These are phyloP conservation scores for Falco berigora DNA, from an alignment of 2,797 vertebrate genomes.

Conservation along the genomic window DNA sequence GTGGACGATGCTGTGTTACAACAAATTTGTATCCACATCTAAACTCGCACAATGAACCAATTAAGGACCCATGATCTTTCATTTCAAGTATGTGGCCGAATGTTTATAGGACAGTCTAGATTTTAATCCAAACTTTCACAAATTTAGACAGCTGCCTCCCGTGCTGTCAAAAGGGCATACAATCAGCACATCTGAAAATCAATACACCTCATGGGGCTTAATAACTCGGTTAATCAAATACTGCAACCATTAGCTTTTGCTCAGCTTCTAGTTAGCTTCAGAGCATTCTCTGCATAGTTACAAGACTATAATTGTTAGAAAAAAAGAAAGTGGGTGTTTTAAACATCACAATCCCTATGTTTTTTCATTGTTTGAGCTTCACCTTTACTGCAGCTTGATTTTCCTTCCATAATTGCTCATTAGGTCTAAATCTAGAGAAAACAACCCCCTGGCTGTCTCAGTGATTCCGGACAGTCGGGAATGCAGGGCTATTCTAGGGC, in stretches of 20 bases:
- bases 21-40: background rate
- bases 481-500: background rate
- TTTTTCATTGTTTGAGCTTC: background rate
- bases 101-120: background rate
- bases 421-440: background rate
- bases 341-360: background rate
- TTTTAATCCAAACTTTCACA: background rate
- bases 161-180: background rate
- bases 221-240: background rate
- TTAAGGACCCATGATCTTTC: background rate
- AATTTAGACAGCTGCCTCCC: background rate
- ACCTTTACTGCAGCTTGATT: background rate
- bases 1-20: background rate
- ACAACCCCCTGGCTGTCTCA: background rate
- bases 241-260: background rate
- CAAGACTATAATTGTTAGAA: background rate
- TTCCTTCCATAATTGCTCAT: background rate
- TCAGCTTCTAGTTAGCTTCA: background rate
- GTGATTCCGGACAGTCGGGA: background rate
- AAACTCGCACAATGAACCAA: background rate
- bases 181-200: slow-evolving; percentile 21
- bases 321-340: background rate
- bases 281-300: background rate
- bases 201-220: background rate
- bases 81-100: background rate